Evolutionary conservation across 1,140 invertebrate species (phyloP).

Genomic region (Drosophila repleta): DNA sequence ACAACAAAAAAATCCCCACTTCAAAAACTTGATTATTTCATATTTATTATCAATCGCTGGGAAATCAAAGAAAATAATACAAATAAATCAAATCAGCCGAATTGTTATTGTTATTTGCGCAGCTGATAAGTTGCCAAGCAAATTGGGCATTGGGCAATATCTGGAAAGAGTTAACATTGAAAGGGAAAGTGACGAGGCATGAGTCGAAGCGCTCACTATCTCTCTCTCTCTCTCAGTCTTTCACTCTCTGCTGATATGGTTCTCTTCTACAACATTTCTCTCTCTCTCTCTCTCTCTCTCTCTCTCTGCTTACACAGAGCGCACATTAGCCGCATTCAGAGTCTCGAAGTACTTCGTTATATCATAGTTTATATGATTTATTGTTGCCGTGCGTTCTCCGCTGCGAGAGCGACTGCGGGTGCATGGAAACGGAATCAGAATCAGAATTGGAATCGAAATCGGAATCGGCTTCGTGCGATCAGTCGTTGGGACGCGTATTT

Average conservation of each 20-base stretch:
- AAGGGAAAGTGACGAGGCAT: conserved; percentile 35
- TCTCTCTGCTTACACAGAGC: conserved; percentile 22
- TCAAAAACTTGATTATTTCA: conserved; percentile 20
- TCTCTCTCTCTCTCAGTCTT: conserved; percentile 14
- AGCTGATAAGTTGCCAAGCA: too few species aligned
- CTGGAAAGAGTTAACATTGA: conserved; percentile 8
- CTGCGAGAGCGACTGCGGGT: background rate
- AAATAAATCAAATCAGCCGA: too few species aligned
- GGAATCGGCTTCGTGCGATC: conserved; percentile 39
- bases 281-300: conserved; percentile 19
- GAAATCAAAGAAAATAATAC: conserved; percentile 25
- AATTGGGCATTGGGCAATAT: conserved; percentile 24
- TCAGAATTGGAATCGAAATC: conserved; percentile 26
- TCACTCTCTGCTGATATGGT: too few species aligned
- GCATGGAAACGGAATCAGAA: conserved; percentile 9
- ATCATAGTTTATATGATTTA: conserved; percentile 35
- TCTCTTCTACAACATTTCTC: too few species aligned
- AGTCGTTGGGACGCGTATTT: conserved; percentile 59
- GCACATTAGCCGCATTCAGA: conserved; percentile 5
- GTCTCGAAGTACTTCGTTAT: conserved; percentile 12
- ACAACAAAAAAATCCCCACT: conserved; percentile 19
- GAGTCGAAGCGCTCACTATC: background rate
- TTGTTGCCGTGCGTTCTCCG: background rate
- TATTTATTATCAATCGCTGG: conserved; percentile 7
- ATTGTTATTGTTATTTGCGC: too few species aligned